Conservation (phyloP, 2,797 vertebrate genomes). For the Choloepus didactylus region DNA sequence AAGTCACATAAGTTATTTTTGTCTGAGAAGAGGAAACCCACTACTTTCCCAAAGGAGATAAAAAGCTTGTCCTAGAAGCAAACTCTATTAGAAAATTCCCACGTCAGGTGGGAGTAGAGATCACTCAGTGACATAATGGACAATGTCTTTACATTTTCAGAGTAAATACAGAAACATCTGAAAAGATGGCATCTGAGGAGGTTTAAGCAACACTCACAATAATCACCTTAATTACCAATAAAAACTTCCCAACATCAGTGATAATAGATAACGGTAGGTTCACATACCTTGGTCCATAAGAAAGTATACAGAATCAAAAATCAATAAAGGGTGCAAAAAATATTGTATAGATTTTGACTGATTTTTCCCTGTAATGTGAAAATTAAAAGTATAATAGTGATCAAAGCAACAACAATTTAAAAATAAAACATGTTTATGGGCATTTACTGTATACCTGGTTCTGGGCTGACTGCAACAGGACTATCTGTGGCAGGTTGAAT, state of each 20-base stretch:
- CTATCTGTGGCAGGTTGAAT: too few species aligned
- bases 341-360: not conserved
- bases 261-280: not conserved
- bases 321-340: not conserved
- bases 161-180: not conserved
- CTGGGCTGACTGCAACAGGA: not conserved
- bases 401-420: not conserved
- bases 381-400: not conserved
- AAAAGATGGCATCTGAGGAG: not conserved
- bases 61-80: constrained; percentile 63
- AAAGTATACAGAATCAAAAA: constrained; percentile 10
- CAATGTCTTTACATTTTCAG: not conserved
- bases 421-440: not conserved
- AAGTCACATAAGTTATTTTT: constrained; percentile 17
- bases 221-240: not conserved
- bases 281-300: not conserved
- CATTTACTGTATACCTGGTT: not conserved
- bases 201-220: not conserved
- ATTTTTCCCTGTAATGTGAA: not conserved
- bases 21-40: constrained; percentile 67
- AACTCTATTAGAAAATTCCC: constrained; percentile 26
- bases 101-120: not conserved
- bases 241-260: not conserved
- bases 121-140: not conserved
- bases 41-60: constrained; percentile 71